Base-by-base conservation (phyloP, 64 coral and sea anemone genomes). In the Hydrozoanthus tunicans region DNA sequence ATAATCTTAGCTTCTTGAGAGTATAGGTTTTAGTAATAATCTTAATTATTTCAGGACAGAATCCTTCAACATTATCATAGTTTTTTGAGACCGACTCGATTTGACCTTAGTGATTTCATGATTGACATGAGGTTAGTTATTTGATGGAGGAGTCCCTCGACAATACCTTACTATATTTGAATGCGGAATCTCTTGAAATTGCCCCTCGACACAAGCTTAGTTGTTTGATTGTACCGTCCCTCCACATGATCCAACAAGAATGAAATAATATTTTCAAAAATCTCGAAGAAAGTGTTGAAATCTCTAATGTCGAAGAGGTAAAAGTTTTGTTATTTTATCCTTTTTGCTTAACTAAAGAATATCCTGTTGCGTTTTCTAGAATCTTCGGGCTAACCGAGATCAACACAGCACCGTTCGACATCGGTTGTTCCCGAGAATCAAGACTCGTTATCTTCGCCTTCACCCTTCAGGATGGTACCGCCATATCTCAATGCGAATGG, bases 401-500 rank as follows among this genome's bases (percentile, higher is more conserved):
- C 84, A 88, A 15, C 84, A 88, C 6, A 88, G 69, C 56, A 62
- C 25, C 58, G 84, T 88, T 4, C 84, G 69, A 59, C 84, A 88
- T 27, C 84, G 84, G 2, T 32, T 88, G 84, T 88, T 88, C 68
- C 84, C 84, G 12, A 74, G 54, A 25, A 88, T 88, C 24, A 88
- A 88, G 66, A 73, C 70, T 73, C 84, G 84, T 2, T 88, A 88
- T 56, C 56, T 88, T 3, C 69, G 84, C 13, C 66, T 88, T 58
- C 84, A 88, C 25, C 84, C 84, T 7, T 73, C 84, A 73, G 69
- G 69, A 12, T 88, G 84, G 84, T 88, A 88, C 84, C 68, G 69
- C 1, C 84, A 88, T 7, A 88, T 88, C 43, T 75, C 84, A 59
- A 54, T 88, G 24, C 58, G 84, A 61, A 72, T 88, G 68, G 84